Percentiles rank a stretch among this genome's conserved stretches.
These are phyloP conservation scores for Actenoides lindsayi DNA, from an alignment of 2,113 vertebrate species.

Conservation along the genomic window DNA sequence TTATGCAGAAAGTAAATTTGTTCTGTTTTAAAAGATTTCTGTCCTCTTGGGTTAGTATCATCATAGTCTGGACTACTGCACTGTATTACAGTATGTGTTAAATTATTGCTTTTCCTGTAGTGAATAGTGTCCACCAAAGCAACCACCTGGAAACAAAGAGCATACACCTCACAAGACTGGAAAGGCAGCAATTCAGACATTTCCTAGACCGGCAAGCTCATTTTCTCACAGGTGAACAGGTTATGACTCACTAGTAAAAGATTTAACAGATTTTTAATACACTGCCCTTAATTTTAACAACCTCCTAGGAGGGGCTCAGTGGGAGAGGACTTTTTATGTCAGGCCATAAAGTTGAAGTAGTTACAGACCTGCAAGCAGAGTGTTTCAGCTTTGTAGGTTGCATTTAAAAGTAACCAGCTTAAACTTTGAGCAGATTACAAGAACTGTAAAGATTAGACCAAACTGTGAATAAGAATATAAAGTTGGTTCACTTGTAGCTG, in stretches of 20 bases:
- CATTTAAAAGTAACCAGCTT: not conserved
- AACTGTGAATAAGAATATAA: not conserved
- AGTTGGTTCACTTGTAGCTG: not conserved
- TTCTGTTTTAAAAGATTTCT: not conserved
- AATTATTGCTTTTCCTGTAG: not conserved
- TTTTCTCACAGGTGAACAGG: not conserved
- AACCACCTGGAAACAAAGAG: not conserved
- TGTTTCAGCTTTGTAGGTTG: not conserved
- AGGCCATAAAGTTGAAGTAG: not conserved
- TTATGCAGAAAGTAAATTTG: not conserved
- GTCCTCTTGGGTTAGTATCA: not conserved
- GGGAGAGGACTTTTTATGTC: not conserved
- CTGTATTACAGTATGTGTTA: not conserved
- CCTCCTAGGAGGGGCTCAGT: not conserved
- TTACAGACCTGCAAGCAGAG: not conserved
- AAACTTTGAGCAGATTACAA: not conserved
- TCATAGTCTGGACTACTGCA: not conserved
- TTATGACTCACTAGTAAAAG: conserved; percentile 9
- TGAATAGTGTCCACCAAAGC: not conserved
- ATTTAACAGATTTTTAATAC: conserved; percentile 13
- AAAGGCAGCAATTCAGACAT: not conserved
- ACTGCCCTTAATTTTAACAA: conserved; percentile 23
- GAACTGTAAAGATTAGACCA: not conserved
- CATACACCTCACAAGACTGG: not conserved
- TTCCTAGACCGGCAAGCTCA: not conserved